phyloP scores from a whole-genome alignment of 2,888 invertebrate species.

The Hyposoter dolosus region DNA sequence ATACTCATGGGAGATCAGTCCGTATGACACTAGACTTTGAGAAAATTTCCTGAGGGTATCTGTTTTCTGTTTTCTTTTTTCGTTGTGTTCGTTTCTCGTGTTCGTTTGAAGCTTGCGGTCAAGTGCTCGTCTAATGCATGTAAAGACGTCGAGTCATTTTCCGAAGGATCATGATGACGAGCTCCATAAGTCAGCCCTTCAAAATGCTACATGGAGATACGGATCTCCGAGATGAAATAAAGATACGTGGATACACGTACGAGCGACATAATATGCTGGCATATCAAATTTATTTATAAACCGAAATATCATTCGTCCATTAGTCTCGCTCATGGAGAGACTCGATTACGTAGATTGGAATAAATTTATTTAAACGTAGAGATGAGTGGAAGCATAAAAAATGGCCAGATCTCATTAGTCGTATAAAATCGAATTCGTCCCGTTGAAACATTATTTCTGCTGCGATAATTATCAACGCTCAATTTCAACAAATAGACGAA shows the following conservation, averaged over 20 bases:
- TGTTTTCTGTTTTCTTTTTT: neutral
- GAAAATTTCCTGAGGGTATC: neutral
- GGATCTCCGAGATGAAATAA: neutral
- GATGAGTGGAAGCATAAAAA: neutral
- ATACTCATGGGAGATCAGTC: too few relatives aligned
- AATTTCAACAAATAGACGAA: constrained; percentile 11
- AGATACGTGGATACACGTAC: neutral
- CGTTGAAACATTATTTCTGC: constrained; percentile 20
- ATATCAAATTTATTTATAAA: constrained; percentile 4
- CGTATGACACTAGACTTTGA: neutral
- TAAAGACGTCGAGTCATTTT: constrained; percentile 51
- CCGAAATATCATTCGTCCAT: constrained; percentile 1
- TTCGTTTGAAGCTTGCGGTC: constrained; percentile 12
- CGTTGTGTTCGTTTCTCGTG: too few relatives aligned
- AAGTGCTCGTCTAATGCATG: constrained; percentile 17
- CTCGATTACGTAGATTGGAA: constrained; percentile 50
- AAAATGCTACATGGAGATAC: neutral
- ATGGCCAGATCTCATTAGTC: neutral
- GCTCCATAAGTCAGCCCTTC: constrained; percentile 26
- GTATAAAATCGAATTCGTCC: constrained; percentile 16
- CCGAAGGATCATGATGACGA: constrained; percentile 23
- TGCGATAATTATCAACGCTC: constrained; percentile 38
- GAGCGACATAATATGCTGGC: constrained; percentile 2
- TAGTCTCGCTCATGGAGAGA: constrained; percentile 9
- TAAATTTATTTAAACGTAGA: neutral